Percentiles rank a stretch among this genome's conserved stretches.
Conservation (phyloP, 2,797 vertebrate species). For the Sphenopsis melanotis region DNA sequence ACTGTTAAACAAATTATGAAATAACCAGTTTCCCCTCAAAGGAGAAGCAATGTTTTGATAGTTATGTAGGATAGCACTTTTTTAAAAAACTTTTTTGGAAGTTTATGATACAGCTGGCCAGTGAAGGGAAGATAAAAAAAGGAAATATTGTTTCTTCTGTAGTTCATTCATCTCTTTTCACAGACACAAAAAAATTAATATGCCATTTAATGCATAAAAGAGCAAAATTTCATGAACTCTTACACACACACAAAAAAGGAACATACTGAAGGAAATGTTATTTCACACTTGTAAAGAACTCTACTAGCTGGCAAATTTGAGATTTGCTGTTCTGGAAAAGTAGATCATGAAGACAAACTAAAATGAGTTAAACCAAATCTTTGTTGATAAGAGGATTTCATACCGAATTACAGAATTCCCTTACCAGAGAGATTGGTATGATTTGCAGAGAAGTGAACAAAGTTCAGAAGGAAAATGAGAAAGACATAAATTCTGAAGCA, state of each 20-base stretch:
- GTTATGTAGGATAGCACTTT: neutral
- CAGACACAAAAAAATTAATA: neutral
- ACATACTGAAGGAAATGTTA: neutral
- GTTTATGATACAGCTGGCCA: neutral
- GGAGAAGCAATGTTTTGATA: neutral
- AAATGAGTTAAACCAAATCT: neutral
- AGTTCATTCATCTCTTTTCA: neutral
- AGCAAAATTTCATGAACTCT: neutral
- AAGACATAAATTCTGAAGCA: neutral
- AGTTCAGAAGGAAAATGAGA: neutral
- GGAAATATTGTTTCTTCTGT: neutral
- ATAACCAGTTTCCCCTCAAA: neutral
- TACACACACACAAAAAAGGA: neutral
- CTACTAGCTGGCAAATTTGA: neutral
- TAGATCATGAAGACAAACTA: neutral
- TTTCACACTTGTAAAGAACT: neutral
- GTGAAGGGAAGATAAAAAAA: neutral
- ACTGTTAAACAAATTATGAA: neutral
- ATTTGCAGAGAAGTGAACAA: neutral
- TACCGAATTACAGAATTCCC: neutral
- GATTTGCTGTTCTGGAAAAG: neutral
- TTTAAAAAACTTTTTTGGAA: neutral
- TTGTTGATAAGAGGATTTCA: conserved; percentile 13
- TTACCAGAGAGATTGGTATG: neutral
- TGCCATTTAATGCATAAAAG: neutral